Evolutionary conservation across 1,140 invertebrate genomes (phyloP), one percentile per base, ranked within the genome.

Genomic region (Ceratina japonica): DNA sequence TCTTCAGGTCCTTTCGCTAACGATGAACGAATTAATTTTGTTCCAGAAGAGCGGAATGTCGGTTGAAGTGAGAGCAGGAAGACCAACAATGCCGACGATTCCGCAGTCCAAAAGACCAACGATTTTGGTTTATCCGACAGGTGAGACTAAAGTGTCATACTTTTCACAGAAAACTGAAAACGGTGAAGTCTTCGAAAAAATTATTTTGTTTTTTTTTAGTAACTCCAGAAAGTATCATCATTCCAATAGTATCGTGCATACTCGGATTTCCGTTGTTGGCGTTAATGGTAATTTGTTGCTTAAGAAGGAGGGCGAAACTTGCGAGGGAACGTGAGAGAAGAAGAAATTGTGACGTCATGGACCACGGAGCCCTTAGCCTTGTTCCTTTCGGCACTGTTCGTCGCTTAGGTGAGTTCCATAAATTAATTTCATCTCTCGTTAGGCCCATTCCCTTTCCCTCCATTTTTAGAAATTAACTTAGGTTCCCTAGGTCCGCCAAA

Each of bases 201-300:
- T n/a, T 18, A 52, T 31, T 70, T 27, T 52, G 22, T n/a, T 20
- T 62, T 27, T n/a, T 95, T 95, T 52, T 95, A 97, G 97, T 98
- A 75, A 95, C 96, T 70, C 96, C 97, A 49, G 96, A 97, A 90
- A 96, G 96, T 70, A 96, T 98, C 82, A 96, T 97, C 15, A 95
- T 98, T 52, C 97, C 97, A 12, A 98, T 98, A 80, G 95, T 98
- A 15, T 97, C 97, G 15, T 97, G 96, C 89, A 97, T 98, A 88
- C 94, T 98, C 83, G 97, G 96, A 62, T 98, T 98, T 87, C 97
- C 97, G 20, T 92, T 97, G 22, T 90, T 97, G 84, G 97, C 96
- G 1, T 93, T 97, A 52, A 94, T 97, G 76, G 95, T 97, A 66
- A 98, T 98, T 89, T 98, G 97, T 90, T 97, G 96, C 89, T 92